Evolutionary conservation across 1,140 invertebrate species (phyloP).

Genomic region (Dendrolimus punctatus): DNA sequence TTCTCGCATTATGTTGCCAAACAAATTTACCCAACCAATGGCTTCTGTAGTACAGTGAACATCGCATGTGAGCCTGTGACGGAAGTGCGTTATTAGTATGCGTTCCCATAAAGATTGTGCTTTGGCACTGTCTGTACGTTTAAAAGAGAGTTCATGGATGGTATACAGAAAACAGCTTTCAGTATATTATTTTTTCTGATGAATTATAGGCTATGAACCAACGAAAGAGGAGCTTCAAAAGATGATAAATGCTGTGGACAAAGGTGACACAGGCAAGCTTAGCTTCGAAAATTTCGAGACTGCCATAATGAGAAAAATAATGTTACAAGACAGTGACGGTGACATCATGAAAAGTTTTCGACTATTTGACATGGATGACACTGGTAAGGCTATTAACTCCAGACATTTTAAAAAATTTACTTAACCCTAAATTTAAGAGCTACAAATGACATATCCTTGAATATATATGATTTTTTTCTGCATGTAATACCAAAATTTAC

Average conservation of each 20-base stretch:
- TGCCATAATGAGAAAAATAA: conserved; percentile 58
- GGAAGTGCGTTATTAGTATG: too few relatives aligned
- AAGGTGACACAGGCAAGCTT: conserved; percentile 48
- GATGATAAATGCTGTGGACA: conserved; percentile 54
- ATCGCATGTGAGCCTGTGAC: too few relatives aligned
- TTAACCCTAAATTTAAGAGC: background rate
- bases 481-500: too few relatives aligned
- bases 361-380: conserved; percentile 50
- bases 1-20: too few relatives aligned
- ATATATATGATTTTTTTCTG: too few relatives aligned
- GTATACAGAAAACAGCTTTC: too few relatives aligned
- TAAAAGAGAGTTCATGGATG: too few relatives aligned
- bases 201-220: conserved; percentile 51
- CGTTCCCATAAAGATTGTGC: too few relatives aligned
- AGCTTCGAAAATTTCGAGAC: conserved; percentile 62
- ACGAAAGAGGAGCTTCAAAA: conserved; percentile 55
- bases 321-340: conserved; percentile 46
- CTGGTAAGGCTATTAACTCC: conserved; percentile 20
- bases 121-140: too few relatives aligned
- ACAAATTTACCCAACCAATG: too few relatives aligned
- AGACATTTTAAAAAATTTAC: conserved; percentile 1
- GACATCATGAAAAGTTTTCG: conserved; percentile 64
- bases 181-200: conserved; percentile 2
- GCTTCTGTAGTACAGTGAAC: too few relatives aligned
- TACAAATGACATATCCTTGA: too few relatives aligned